phyloP scores from a whole-genome alignment of 2,888 invertebrate species.

The Ypsolopha scabrella region DNA sequence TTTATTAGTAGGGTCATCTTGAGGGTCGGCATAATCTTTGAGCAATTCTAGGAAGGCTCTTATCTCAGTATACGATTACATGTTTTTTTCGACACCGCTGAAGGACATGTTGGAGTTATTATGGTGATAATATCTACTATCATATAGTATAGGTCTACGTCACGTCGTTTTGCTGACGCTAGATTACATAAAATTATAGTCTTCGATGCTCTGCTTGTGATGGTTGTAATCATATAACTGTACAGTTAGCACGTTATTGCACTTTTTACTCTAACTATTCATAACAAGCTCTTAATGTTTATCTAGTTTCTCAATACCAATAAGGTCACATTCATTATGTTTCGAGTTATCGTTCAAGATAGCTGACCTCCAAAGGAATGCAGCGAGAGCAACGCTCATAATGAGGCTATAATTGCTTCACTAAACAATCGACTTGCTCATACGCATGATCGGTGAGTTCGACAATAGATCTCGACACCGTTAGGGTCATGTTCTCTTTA shows the following conservation, averaged over 20 bases:
- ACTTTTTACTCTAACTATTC: no score
- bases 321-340: not conserved
- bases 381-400: conserved; percentile 17
- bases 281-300: no score
- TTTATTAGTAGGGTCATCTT: not conserved
- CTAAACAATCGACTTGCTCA: conserved; percentile 38
- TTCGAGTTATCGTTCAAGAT: conserved; percentile 12
- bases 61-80: not conserved
- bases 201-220: not conserved
- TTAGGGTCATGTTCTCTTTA: conserved; percentile 45
- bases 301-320: not conserved
- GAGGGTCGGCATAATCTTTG: not conserved
- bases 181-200: not conserved
- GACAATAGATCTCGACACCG: conserved; percentile 24
- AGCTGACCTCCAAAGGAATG: conserved; percentile 2
- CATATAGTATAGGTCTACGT: not conserved
- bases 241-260: no score
- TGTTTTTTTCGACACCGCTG: not conserved
- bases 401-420: conserved; percentile 24
- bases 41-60: not conserved
- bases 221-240: no score
- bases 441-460: conserved; percentile 28
- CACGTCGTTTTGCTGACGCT: not conserved
- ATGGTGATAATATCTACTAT: not conserved
- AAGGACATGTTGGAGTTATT: not conserved